Percentiles rank a stretch among this genome's conserved stretches.
Evolutionary conservation across 2,797 vertebrate species (phyloP).

Genomic region (Diplodus sargus): DNA sequence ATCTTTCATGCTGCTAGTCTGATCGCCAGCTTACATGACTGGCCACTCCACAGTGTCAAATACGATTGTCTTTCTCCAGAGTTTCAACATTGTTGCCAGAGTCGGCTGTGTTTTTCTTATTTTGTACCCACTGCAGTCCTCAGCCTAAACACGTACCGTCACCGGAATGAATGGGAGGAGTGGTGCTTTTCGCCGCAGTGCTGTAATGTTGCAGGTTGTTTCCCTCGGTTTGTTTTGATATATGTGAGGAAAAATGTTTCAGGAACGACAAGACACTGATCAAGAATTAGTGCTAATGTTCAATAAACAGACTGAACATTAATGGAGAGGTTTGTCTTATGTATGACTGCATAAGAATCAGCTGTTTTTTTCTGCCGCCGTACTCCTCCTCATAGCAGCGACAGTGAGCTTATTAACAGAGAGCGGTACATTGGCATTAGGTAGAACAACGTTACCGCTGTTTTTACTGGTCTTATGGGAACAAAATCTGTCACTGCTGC

Average conservation of each 20-base stretch:
- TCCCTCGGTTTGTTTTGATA: neutral
- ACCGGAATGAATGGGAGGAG: no score
- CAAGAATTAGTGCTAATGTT: neutral
- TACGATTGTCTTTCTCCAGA: no score
- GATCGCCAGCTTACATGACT: no score
- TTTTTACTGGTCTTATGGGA: constrained; percentile 33
- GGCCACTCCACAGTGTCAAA: no score
- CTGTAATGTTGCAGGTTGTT: neutral
- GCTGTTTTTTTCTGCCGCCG: constrained; percentile 13
- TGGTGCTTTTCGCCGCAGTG: no score
- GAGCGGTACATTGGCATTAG: constrained; percentile 22
- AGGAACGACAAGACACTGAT: neutral
- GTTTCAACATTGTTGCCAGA: no score
- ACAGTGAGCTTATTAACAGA: neutral
- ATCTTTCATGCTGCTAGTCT: no score
- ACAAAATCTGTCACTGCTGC: constrained; percentile 18
- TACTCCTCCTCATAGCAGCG: neutral
- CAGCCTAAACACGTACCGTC: no score
- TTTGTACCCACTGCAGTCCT: no score
- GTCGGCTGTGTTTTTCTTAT: no score
- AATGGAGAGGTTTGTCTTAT: neutral
- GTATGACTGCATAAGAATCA: constrained; percentile 5
- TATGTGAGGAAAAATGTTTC: neutral
- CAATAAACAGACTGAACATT: neutral
- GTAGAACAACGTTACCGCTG: neutral